phyloP scores from a whole-genome alignment of 1,140 invertebrate genomes.

The Drosophila miranda region DNA sequence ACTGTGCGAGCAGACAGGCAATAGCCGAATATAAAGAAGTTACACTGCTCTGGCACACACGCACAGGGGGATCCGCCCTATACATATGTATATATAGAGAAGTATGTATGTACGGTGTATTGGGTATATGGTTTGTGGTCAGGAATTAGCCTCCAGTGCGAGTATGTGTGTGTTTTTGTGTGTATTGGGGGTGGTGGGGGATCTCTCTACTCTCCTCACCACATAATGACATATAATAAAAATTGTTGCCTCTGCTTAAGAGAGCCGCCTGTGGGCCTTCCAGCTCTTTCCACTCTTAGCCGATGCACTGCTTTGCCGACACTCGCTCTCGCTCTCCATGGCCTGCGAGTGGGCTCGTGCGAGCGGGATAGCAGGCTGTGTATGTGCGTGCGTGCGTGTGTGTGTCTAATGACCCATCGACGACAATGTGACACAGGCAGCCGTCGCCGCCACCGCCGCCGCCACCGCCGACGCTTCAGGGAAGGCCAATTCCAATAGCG shows the following conservation, averaged over 20 bases:
- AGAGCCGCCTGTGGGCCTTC: constrained; percentile 4
- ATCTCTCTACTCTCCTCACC: too few species aligned
- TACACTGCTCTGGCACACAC: constrained; percentile 25
- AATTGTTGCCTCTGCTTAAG: constrained; percentile 9
- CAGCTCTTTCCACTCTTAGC: constrained; percentile 22
- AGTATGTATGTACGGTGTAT: too few species aligned
- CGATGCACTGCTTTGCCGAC: constrained; percentile 65
- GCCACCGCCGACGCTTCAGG: constrained; percentile 30
- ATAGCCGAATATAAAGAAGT: constrained; percentile 25
- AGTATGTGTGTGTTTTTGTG: too few species aligned
- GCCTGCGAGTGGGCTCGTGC: constrained; percentile 2
- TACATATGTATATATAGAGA: too few species aligned
- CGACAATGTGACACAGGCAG: constrained; percentile 73
- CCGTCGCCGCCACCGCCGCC: constrained; percentile 5
- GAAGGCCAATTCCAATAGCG: constrained; percentile 53
- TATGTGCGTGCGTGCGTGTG: constrained; percentile 19
- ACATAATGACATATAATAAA: too few species aligned
- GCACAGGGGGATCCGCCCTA: too few species aligned
- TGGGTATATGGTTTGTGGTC: too few species aligned
- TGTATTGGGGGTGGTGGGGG: too few species aligned
- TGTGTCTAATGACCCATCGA: constrained; percentile 66
- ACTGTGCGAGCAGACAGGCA: constrained; percentile 56
- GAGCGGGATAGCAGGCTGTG: constrained; percentile 23
- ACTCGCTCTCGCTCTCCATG: background rate
- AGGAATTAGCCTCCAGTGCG: too few species aligned